Percentiles rank a stretch among this genome's conserved stretches.
Evolutionary conservation across 2,888 invertebrate species (phyloP).

Genomic region (Amitus sp.): DNA sequence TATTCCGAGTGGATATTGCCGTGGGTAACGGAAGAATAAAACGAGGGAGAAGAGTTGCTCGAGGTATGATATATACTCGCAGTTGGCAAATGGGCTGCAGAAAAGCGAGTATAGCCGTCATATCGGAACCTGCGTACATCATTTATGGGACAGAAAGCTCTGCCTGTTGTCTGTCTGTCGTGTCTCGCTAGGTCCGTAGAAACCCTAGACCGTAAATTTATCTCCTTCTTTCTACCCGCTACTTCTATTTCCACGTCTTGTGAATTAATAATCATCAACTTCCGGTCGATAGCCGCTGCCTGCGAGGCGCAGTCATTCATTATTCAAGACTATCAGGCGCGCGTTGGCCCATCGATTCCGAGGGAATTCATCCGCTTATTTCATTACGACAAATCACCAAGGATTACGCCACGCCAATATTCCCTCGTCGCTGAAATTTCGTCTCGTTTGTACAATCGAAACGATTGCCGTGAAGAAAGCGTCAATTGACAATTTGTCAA

Average conservation of each 20-base stretch:
- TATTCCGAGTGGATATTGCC: neutral
- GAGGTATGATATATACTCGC: conserved; percentile 35
- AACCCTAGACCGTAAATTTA: conserved; percentile 10
- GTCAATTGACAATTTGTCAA: no score
- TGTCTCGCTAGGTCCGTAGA: no score
- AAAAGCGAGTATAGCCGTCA: conserved; percentile 36
- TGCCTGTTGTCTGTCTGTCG: conserved; percentile 33
- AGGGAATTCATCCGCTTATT: conserved; percentile 20
- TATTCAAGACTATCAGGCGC: conserved; percentile 50
- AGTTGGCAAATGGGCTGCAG: conserved; percentile 27
- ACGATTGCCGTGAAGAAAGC: no score
- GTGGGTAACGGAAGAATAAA: conserved; percentile 9
- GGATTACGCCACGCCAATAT: conserved; percentile 10
- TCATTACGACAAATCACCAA: conserved; percentile 19
- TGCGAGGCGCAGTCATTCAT: conserved; percentile 50
- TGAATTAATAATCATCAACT: conserved; percentile 60
- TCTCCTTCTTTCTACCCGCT: conserved; percentile 42
- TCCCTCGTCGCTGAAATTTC: no score
- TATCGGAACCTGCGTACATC: conserved; percentile 33
- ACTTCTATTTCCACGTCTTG: conserved; percentile 57
- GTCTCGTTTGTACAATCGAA: no score
- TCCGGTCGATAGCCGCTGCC: conserved; percentile 53
- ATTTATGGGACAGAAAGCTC: conserved; percentile 31
- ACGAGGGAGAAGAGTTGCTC: conserved; percentile 17
- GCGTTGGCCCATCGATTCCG: conserved; percentile 33